Conservation (phyloP, 2,888 invertebrate species). For the Mimas tiliae region DNA sequence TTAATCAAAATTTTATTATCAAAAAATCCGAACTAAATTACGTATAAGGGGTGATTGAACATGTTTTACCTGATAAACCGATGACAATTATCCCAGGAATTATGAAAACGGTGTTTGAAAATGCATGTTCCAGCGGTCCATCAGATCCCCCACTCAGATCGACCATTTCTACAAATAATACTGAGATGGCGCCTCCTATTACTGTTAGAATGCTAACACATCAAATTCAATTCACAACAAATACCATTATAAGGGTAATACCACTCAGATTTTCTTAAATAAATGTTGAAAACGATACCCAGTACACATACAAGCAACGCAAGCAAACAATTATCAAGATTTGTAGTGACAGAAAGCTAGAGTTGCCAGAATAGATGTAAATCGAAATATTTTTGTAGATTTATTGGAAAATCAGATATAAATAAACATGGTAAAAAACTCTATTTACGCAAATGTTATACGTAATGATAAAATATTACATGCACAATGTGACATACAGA, state of each 20-base stretch:
- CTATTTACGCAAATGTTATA: too few relatives aligned
- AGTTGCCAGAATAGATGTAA: background rate
- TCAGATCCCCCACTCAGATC: conserved; percentile 92
- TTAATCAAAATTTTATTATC: background rate
- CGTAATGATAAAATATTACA: too few relatives aligned
- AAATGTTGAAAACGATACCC: background rate
- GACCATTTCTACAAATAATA: conserved; percentile 86
- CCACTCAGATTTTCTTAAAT: background rate
- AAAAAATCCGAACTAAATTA: background rate
- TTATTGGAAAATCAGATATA: too few relatives aligned
- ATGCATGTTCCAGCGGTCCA: conserved; percentile 93
- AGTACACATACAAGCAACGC: background rate
- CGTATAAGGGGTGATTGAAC: background rate
- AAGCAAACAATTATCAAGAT: too few relatives aligned
- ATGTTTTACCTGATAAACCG: conserved; percentile 88
- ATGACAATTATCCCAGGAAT: conserved; percentile 92
- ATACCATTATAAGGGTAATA: conserved; percentile 6
- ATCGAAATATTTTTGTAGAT: too few relatives aligned
- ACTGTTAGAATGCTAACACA: conserved; percentile 30
- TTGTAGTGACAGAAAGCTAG: background rate
- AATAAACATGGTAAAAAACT: too few relatives aligned
- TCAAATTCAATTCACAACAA: conserved; percentile 20
- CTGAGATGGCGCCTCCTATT: conserved; percentile 29
- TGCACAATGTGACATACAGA: background rate
- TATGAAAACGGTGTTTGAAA: conserved; percentile 94